Evolutionary conservation across 1,140 invertebrate genomes (phyloP), one percentile per base, ranked within the genome.

Genomic region (Lasioglossum albipes): DNA sequence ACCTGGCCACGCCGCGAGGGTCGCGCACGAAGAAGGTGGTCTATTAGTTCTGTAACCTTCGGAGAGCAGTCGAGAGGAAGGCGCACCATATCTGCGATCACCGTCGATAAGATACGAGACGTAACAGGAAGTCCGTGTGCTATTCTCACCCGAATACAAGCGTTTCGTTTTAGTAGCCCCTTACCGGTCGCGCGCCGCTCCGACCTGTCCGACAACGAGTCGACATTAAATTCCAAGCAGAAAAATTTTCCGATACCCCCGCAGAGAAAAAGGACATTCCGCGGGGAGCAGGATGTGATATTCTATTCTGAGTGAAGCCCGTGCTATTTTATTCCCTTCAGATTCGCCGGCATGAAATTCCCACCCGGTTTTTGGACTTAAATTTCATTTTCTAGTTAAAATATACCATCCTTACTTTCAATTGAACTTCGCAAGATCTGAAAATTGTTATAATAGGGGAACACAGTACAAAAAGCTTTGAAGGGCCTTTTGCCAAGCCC

Each of bases 31-130:
- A 89, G 86, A 86, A 85, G 89, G 88, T 86, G 84, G 89, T 90
- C 89, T 90, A 90, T 90, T 90, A 90, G 89, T 87, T 89, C 87
- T 89, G 78, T 83, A 74, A 77, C 84, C 81, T 88, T 78, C 85
- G 73, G 62, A 16, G 67, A 70, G 67, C 81, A 76, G 72, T 76
- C 73, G 79, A 68, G 82, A 67, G 86, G 87, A 84, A 85, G 86
- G 84, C 84, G 67, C 84, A 78, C 84, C 85, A 85, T 89, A 90
- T 90, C 88, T 89, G 76, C 80, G 88, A 90, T 90, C 88, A 72
- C 86, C 84, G 80, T 62, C 88, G 90, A 90, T 90, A 90, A 90
- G 82, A 88, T 89, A 84, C 87, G 82, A 84, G 66, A 86, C 74
- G 77, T 86, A 81, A 75, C 78, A 79, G 84, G 84, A 84, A 88